Base-by-base conservation (phyloP, 2,797 vertebrate genomes). In the Mus spretus region DNA sequence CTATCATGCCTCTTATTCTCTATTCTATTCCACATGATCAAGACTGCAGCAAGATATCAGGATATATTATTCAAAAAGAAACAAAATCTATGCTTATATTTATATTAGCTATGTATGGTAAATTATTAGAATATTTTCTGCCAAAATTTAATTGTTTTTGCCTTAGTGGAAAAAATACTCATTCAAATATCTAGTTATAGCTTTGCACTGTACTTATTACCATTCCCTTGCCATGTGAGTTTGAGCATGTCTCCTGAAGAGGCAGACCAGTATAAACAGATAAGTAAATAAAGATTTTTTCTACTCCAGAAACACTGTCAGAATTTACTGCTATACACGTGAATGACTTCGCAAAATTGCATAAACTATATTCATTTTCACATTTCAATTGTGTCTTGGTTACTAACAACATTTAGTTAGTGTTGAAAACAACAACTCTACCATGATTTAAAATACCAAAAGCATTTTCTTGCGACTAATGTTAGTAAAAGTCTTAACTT, bases 371-470 rank as follows among this genome's bases (percentile, higher is more conserved):
- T 75, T 88, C 80, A 92, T 55, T 90, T 90, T n/a, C 44, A 74
- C 65, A 88, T 77, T 37, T 67, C 80, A 67, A 75, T 17, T 86
- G 22, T 53, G 78, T 72, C 75, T 37, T 81, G 12, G 22, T 88
- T 87, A 70, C 86, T 74, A 63, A 2, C 14, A 10, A 28, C 37
- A 95, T 80, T 89, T 89, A 91, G n/a, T 50, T 67, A 15, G 57
- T 80, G 11, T 59, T 89, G 47, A 93, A 96, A 95, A 93, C 19
- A 94, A 74, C 80, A 83, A 53, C n/a, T 61, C 26, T 90, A 77
- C 8, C 26, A 89, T 44, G 40, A 95, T 47, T 96, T 59, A 93
- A 93, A 95, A 93, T 83, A 63, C 59, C 61, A 93, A 77, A 90
- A 86, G 28, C 28, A 78, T 90, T 81, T 94, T 96, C 55, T 79